Conservation (phyloP, 1,140 invertebrate genomes). For the Panagrolaimus sp. region DNA sequence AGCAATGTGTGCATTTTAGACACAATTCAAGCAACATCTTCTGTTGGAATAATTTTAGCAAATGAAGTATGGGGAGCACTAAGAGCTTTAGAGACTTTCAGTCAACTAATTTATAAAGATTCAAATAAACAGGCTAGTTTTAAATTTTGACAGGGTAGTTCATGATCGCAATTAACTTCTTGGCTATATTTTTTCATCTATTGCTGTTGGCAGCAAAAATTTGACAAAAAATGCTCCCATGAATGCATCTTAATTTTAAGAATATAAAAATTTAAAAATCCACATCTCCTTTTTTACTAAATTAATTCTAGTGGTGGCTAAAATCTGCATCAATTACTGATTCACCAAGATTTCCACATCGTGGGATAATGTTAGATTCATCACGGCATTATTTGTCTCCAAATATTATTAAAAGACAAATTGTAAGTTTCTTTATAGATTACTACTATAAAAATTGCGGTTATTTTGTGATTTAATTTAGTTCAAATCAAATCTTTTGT, state of each 20-base stretch:
- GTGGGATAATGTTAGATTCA: slow-evolving; percentile 4
- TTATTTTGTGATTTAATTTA: too few relatives aligned
- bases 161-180: too few relatives aligned
- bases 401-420: neutral
- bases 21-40: neutral
- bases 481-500: too few relatives aligned
- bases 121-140: neutral
- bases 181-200: too few relatives aligned
- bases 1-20: neutral
- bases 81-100: neutral
- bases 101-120: neutral
- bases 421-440: neutral
- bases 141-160: too few relatives aligned
- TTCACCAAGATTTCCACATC: slow-evolving; percentile 4
- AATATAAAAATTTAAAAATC: too few relatives aligned
- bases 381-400: neutral
- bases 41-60: neutral
- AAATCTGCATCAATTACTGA: neutral
- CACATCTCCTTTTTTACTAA: too few relatives aligned
- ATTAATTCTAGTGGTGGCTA: neutral
- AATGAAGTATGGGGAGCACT: slow-evolving; percentile 12
- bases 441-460: too few relatives aligned
- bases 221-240: too few relatives aligned
- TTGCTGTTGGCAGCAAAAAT: too few relatives aligned
- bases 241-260: too few relatives aligned